Evolutionary conservation across 2,113 vertebrate species (phyloP), one percentile per base, ranked within the genome.

Genomic region (Rhinolophus sinicus): DNA sequence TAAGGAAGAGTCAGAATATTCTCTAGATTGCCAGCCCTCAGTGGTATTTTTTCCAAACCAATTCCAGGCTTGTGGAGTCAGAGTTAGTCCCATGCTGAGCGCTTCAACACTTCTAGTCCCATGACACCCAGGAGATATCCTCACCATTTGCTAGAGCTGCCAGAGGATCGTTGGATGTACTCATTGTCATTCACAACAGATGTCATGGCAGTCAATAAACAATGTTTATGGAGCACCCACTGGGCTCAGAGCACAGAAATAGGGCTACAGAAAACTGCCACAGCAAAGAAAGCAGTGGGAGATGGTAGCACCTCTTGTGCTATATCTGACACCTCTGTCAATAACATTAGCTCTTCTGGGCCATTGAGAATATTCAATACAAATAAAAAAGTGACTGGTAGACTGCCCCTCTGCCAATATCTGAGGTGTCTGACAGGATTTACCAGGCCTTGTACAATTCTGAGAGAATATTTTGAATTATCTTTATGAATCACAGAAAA

Each of bases 161-260:
- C 47, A 90, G 35, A 58, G 38, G 13, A 47, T 73, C 58, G 30
- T 54, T 87, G 93, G 78, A 80, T 67, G 26, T 21, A 60, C n/a
- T 87, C 73, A 65, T 40, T 90, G 62, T 75, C 84, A 78, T 85
- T 92, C 94, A 90, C 44, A 86, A 70, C 67, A 83, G 81, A 94
- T 54, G 30, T 40, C 69, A 91, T 56, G 52, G 60, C 52, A 97
- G 52, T 33, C 64, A 84, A 92, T 96, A 78, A 77, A 38, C 90
- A 65, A 35, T 67, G 88, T 76, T 81, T 83, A 50, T 21, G 47
- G 88, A 60, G n/a, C n/a, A 33, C 91, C 77, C 73, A 70, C 88
- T 94, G 88, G 75, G 90, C 35, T 96, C 47, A n/a, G 40, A 87
- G 50, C 44, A 26, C 47, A 81, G n/a, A 47, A 78, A 28, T 3